Evolutionary conservation across 2,888 invertebrate species (phyloP).

Genomic region (Icerya purchasi): DNA sequence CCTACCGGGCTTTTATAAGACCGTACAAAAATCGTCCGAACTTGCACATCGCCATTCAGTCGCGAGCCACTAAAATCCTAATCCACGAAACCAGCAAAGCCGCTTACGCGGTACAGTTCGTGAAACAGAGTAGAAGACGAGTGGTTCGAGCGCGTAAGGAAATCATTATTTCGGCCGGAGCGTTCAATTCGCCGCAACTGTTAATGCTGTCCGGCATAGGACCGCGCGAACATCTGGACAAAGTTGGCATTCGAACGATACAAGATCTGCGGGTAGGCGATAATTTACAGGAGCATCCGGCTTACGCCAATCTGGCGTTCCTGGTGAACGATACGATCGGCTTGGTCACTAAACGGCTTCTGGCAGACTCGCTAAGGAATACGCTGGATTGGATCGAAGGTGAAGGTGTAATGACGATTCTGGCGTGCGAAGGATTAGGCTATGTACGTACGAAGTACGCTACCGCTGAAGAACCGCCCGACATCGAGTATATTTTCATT

Average conservation of each 20-base stretch:
- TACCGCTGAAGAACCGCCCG: conserved; percentile 22
- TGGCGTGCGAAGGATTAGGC: conserved; percentile 28
- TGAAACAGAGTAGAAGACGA: conserved; percentile 26
- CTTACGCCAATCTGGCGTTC: conserved; percentile 44
- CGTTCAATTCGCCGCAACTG: conserved; percentile 59
- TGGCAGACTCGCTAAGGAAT: conserved; percentile 17
- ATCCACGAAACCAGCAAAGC: conserved; percentile 29
- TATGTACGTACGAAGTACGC: conserved; percentile 26
- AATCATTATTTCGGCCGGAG: conserved; percentile 51
- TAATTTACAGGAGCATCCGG: conserved; percentile 31
- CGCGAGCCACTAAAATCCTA: conserved; percentile 33
- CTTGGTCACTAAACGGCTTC: conserved; percentile 23
- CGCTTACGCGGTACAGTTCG: conserved; percentile 35
- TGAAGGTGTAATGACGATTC: conserved; percentile 24
- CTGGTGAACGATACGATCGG: conserved; percentile 31
- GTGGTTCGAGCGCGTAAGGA: conserved; percentile 37
- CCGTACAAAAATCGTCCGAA: conserved; percentile 29
- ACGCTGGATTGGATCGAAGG: conserved; percentile 13
- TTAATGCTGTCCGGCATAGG: conserved; percentile 57
- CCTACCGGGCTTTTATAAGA: conserved; percentile 37
- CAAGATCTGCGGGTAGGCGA: conserved; percentile 36
- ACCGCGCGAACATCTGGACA: conserved; percentile 33
- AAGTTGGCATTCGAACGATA: conserved; percentile 33
- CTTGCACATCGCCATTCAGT: conserved; percentile 33
- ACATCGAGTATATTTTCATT: conserved; percentile 21